A percentile compares a stretch with the other conserved stretches of the same genome.
Evolutionary conservation across 2,888 invertebrate species (phyloP).

Genomic region (Tetragnatha montana): DNA sequence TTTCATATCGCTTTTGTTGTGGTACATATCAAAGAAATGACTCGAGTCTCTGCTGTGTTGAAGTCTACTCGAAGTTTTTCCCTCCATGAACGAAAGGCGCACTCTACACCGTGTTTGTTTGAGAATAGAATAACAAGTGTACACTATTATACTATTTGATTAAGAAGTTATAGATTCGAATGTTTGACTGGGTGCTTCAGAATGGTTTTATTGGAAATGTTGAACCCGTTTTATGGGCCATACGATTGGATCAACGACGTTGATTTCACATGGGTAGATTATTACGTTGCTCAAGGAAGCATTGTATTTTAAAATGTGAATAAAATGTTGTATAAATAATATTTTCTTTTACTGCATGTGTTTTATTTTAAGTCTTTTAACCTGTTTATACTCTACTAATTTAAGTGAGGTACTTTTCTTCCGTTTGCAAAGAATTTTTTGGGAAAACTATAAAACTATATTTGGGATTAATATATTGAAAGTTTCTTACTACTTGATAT

Average conservation of each 20-base stretch:
- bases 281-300: neutral
- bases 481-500: too few species aligned
- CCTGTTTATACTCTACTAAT: too few species aligned
- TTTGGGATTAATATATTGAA: too few species aligned
- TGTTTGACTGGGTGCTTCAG: neutral
- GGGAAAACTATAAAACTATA: too few species aligned
- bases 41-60: neutral
- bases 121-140: constrained; percentile 10
- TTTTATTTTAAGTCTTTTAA: neutral
- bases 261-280: neutral
- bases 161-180: neutral
- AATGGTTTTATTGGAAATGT: neutral
- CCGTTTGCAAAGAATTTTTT: too few species aligned
- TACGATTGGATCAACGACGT: neutral
- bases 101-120: neutral
- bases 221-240: neutral
- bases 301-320: constrained; percentile 29
- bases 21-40: neutral
- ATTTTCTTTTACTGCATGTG: neutral
- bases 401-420: too few species aligned
- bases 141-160: constrained; percentile 16
- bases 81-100: neutral
- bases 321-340: constrained; percentile 10
- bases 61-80: neutral
- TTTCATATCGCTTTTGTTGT: neutral